Conservation (phyloP, 2,888 invertebrate genomes). For the Branchellion lobata region DNA sequence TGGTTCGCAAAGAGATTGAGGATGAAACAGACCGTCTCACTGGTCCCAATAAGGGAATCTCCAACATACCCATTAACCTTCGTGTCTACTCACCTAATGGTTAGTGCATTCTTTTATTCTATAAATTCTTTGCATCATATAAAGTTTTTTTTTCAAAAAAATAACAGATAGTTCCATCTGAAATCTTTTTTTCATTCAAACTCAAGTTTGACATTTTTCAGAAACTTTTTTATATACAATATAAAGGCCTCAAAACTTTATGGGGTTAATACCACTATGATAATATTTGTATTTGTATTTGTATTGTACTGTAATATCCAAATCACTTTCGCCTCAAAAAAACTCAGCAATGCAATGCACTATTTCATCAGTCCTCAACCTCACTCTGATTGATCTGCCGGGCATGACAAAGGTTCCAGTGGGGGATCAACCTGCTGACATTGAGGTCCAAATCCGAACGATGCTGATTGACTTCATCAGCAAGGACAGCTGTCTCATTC, state of each 20-base stretch:
- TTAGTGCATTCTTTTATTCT: too few species aligned
- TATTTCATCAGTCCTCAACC: constrained; percentile 67
- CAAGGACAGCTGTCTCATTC: constrained; percentile 88
- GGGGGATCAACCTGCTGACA: constrained; percentile 93
- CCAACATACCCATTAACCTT: constrained; percentile 95
- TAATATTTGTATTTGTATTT: too few species aligned
- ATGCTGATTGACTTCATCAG: constrained; percentile 90
- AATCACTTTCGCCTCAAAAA: too few species aligned
- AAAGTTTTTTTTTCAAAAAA: neutral
- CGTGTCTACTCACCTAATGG: constrained; percentile 97
- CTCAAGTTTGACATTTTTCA: neutral
- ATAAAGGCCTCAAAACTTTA: too few species aligned
- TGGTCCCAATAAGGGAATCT: constrained; percentile 96
- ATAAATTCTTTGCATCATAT: neutral
- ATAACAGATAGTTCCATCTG: too few species aligned
- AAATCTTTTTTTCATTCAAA: too few species aligned
- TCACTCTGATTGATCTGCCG: constrained; percentile 79
- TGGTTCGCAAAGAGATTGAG: constrained; percentile 90
- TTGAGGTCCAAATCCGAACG: constrained; percentile 85
- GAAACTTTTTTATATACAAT: neutral
- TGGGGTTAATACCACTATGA: too few species aligned
- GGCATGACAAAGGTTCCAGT: constrained; percentile 95
- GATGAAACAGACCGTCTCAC: constrained; percentile 95
- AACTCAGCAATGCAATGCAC: too few species aligned
- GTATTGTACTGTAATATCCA: too few species aligned